These are phyloP conservation scores for Myotis yumanensis DNA, from an alignment of 2,113 vertebrate species.

Conservation along the genomic window DNA sequence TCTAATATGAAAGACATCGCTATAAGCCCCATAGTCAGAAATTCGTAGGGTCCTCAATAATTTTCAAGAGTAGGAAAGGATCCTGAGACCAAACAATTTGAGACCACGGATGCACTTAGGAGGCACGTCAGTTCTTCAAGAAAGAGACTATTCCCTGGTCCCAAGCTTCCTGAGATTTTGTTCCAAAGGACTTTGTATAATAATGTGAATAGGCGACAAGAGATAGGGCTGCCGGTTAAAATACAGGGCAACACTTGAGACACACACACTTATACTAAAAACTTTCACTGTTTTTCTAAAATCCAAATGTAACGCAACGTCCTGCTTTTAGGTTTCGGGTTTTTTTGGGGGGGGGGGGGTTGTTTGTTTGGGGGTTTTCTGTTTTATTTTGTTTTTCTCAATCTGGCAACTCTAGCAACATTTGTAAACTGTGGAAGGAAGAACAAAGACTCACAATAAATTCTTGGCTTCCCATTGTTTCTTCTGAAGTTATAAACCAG, in stretches of 20 bases:
- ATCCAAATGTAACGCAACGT: not conserved
- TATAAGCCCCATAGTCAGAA: not conserved
- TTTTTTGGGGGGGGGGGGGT: not conserved
- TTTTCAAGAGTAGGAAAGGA: not conserved
- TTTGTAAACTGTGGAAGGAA: not conserved
- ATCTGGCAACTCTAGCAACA: not conserved
- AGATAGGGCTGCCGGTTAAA: not conserved
- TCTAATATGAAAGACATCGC: conserved; percentile 3
- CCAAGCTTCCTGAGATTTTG: not conserved
- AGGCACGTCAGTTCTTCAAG: not conserved
- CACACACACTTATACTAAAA: not conserved
- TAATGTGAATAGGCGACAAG: not conserved
- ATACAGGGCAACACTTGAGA: not conserved
- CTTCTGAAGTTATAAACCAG: conserved; percentile 33
- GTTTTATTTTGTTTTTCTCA: not conserved
- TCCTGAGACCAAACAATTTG: not conserved
- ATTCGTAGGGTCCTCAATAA: not conserved
- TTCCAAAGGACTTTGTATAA: not conserved
- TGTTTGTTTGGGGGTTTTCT: not conserved
- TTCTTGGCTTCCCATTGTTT: conserved; percentile 70
- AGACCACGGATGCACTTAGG: not conserved
- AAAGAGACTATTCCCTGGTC: not conserved
- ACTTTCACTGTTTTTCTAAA: not conserved
- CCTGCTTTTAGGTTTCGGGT: not conserved
- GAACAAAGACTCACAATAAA: conserved; percentile 72